A percentile compares a stretch with the other conserved stretches of the same genome.
phyloP scores from a whole-genome alignment of 2,797 vertebrate species.

The Diplodus puntazzo region DNA sequence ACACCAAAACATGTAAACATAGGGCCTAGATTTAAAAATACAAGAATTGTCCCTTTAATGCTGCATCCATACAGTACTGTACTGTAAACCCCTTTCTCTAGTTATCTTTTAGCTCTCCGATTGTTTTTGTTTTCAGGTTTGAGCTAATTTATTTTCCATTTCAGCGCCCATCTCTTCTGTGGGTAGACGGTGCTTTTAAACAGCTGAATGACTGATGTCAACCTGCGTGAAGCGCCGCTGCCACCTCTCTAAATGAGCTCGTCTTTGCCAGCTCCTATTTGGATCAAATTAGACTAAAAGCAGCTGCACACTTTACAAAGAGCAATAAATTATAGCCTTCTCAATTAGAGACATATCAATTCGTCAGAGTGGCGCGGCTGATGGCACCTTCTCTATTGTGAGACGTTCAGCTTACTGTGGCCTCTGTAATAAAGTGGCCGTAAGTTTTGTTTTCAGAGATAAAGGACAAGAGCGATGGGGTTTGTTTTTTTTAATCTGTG shows the following conservation, averaged over 20 bases:
- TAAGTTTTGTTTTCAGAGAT: slow-evolving; percentile 19
- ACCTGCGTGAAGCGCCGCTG: not conserved
- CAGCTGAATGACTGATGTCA: slow-evolving; percentile 2
- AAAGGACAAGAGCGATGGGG: not conserved
- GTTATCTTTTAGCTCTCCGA: too few relatives aligned
- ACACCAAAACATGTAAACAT: too few relatives aligned
- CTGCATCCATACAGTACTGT: not conserved
- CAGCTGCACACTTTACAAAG: slow-evolving; percentile 5
- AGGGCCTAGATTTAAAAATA: too few relatives aligned
- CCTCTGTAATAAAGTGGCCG: slow-evolving; percentile 8
- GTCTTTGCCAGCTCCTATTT: slow-evolving; percentile 22
- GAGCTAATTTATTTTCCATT: too few relatives aligned
- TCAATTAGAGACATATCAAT: slow-evolving; percentile 10
- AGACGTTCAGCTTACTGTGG: slow-evolving; percentile 1
- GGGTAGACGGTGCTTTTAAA: not conserved
- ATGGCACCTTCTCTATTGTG: not conserved
- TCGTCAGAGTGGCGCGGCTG: not conserved
- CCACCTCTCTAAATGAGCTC: slow-evolving; percentile 12
- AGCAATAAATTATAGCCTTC: not conserved
- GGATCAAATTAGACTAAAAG: slow-evolving; percentile 29
- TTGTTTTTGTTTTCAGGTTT: not conserved
- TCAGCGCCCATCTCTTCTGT: too few relatives aligned
- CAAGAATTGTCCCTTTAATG: too few relatives aligned
- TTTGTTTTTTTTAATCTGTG: slow-evolving; percentile 20
- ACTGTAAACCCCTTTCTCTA: not conserved